Evolutionary conservation across 92 coral and sea anemone species (phyloP), one percentile per base, ranked within the genome.

Genomic region (Isaurus tuberculatus): DNA sequence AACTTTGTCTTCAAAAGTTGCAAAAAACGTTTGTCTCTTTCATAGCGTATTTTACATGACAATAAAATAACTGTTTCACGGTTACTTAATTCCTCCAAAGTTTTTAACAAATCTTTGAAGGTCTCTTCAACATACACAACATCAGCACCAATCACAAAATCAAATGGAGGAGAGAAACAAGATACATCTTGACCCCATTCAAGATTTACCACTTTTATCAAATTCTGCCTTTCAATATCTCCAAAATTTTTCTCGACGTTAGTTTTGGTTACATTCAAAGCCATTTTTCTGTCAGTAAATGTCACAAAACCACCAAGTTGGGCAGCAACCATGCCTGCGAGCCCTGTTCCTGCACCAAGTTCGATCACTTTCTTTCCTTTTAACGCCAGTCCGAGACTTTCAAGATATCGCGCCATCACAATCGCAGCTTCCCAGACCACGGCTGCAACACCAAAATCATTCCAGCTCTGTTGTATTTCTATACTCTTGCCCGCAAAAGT

Each of bases 371-470:
- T 94, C 86, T 96, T 96, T 26, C 88, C 88, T 40, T 44, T 51
- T 25, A 92, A 73, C 73, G 32, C 72, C 5, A 68, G 70, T 11
- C 85, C 88, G 19, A 87, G 90, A 28, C 85, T 79, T 74, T 96
- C 99, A 13, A 96, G 85, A 73, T 96, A 92, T 1, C 91, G 94
- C 28, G 87, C 80, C 36, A 96, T 85, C 71, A 96, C 97, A 30
- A 96, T 74, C 28, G 99, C 99, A 25, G 99, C 99, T 48, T 96
- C 99, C 99, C 99, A 96, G 33, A 96, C 91, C 10, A 96, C 99
- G 4, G 98, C 99, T 10, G 99, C 99, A 19, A 96, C 98, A 49
- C 99, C 99, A 46, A 91, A 89, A 22, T 94, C 92, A 63, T 94
- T 81, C 99, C 99, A 96, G 81, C 91, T 90, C 80, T 96, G 99